These are phyloP conservation scores for Istiophorus platypterus DNA, from an alignment of 2,113 vertebrate species.

Conservation along the genomic window DNA sequence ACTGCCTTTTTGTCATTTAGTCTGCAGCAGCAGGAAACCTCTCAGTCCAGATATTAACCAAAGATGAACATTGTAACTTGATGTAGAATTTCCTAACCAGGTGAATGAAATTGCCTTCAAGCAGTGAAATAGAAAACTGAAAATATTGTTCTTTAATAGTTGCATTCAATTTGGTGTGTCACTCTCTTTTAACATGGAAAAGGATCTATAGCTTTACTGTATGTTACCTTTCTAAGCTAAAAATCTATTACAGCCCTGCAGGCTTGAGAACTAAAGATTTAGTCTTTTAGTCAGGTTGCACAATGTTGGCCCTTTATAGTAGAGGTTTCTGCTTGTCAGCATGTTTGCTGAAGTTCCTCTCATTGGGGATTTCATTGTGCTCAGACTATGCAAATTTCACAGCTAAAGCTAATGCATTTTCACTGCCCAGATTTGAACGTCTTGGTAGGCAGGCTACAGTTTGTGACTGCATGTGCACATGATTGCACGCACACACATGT, in stretches of 20 bases:
- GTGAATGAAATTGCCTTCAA: slow-evolving; percentile 8
- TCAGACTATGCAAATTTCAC: slow-evolving; percentile 76
- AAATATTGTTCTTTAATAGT: slow-evolving; percentile 54
- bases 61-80: slow-evolving; percentile 5
- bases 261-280: slow-evolving; percentile 79
- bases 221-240: slow-evolving; percentile 77
- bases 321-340: slow-evolving; percentile 79
- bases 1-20: not conserved
- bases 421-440: slow-evolving; percentile 53
- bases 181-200: slow-evolving; percentile 66
- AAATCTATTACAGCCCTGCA: slow-evolving; percentile 77
- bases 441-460: slow-evolving; percentile 42
- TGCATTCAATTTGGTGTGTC: slow-evolving; percentile 63
- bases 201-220: slow-evolving; percentile 69
- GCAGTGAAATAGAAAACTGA: slow-evolving; percentile 35
- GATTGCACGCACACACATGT: not conserved
- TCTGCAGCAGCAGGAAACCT: not conserved
- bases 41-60: not conserved
- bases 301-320: slow-evolving; percentile 71
- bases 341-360: slow-evolving; percentile 79
- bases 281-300: slow-evolving; percentile 80
- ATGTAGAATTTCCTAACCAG: not conserved
- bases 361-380: slow-evolving; percentile 81
- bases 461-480: slow-evolving; percentile 25
- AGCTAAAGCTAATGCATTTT: slow-evolving; percentile 71